A percentile compares a stretch with the other conserved stretches of the same genome.
phyloP scores from a whole-genome alignment of 2,113 vertebrate genomes.

The Saguinus imperator region DNA sequence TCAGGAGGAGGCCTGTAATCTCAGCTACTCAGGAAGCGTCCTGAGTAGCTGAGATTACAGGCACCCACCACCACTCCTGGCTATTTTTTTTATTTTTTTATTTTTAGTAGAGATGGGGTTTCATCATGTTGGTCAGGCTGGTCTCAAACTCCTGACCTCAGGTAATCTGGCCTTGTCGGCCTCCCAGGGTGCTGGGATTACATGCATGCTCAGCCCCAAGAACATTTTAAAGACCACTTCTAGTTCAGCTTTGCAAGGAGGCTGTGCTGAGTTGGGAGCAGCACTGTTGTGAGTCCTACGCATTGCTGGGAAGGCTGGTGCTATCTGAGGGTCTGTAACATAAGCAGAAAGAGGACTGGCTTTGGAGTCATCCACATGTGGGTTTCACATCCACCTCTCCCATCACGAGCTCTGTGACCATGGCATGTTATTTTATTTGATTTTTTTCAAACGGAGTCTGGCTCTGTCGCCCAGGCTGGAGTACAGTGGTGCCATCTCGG shows the following conservation, averaged over 20 bases:
- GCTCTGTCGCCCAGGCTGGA: no score
- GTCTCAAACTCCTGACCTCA: neutral
- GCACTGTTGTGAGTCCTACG: rapidly evolving
- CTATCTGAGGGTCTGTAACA: neutral
- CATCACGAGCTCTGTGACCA: rapidly evolving
- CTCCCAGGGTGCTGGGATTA: neutral
- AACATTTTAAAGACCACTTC: neutral
- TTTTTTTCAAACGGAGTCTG: no score
- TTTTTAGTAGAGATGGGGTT: neutral
- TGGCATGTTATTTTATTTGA: no score
- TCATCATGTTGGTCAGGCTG: neutral
- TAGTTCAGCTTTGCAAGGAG: neutral
- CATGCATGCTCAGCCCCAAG: no score
- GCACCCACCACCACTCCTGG: no score
- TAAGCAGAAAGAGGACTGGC: neutral
- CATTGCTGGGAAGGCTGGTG: neutral
- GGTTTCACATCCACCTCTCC: rapidly evolving
- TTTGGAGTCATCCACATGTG: neutral
- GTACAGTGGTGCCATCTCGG: no score
- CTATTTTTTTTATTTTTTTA: neutral
- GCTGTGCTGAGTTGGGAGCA: neutral
- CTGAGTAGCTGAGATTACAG: neutral
- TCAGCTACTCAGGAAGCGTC: no score
- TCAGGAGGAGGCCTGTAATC: neutral
- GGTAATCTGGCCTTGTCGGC: neutral